Base-by-base conservation (phyloP, 2,888 invertebrate species). In the Eugnorisma glareosa region DNA sequence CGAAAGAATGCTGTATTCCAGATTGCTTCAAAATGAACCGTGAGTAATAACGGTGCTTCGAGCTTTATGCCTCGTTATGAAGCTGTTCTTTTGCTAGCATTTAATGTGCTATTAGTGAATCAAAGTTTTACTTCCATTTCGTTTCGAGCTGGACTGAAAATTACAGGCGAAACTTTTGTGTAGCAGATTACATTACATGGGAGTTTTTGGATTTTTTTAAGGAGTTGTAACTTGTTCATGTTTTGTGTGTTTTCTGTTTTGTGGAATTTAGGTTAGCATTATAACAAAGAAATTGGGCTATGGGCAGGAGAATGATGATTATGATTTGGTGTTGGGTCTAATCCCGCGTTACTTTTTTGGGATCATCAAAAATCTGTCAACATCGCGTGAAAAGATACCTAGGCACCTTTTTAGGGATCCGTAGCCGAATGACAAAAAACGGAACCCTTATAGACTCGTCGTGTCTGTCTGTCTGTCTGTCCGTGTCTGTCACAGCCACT, bases 21-120 rank as follows among this genome's bases (percentile, higher is more conserved):
- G 90, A 92, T 90, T 90, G 88, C 89, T 92, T 90, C 88, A 89
- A 90, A 93, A 91, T 90, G 89, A 90, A 89, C 90, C 85, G 90
- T 88, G 89, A 89, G 88, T 89, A 91, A 91, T 91, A 91, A 92
- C 88, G 79, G 81, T 83, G 84, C 87, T 86, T 74, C 86, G 77
- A 84, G 85, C 84, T 88, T 81, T 83, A 83, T 83, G 88, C 86
- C 85, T 90, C 88, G 84, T 90, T 91, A 89, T 89, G 79, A 86
- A 88, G 86, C 84, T 82, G 86, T 89, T 90, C 83, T 90, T 89
- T 90, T 88, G 78, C 86, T 81, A 82, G 85, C 85, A 90, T 90
- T 92, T 90, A 90, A 88, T 89, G 86, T 88, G 87, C 90, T 90
- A 92, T 92, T 92, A 92, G 88, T 83, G 89, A 91, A 91, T 90